Percentiles rank a stretch among this genome's conserved stretches.
Conservation (phyloP, 1,140 invertebrate species). For the Orchestia grillus region DNA sequence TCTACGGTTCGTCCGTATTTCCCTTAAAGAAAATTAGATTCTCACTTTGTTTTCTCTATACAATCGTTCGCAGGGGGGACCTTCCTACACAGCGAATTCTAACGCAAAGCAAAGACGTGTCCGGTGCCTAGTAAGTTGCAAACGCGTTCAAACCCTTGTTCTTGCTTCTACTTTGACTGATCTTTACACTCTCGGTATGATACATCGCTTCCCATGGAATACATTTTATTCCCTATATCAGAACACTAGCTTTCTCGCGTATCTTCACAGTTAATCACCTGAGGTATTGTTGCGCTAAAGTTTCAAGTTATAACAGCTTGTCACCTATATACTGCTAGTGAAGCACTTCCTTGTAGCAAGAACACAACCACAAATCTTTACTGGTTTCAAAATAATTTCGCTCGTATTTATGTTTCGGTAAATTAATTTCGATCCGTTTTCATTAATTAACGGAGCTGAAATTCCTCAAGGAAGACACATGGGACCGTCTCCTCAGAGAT, state of each 20-base stretch:
- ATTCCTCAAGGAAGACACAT: neutral
- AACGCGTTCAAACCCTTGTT: slow-evolving; percentile 28
- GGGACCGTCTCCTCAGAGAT: neutral
- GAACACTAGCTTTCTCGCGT: neutral
- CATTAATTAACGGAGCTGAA: neutral
- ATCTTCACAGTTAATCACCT: neutral
- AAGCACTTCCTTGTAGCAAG: neutral
- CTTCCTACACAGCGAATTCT: slow-evolving; percentile 49
- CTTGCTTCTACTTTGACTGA: slow-evolving; percentile 39
- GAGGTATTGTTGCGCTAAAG: neutral
- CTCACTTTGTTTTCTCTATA: slow-evolving; percentile 45
- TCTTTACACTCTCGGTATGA: slow-evolving; percentile 23
- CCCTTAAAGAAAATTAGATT: neutral
- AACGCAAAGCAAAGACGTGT: slow-evolving; percentile 54
- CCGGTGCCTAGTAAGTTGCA: slow-evolving; percentile 28
- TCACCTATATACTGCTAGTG: neutral
- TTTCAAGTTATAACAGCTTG: neutral
- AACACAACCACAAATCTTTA: neutral
- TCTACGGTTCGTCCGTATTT: neutral
- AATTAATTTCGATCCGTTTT: neutral
- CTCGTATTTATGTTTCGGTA: neutral
- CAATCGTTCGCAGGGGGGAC: slow-evolving; percentile 45
- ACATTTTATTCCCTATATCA: neutral
- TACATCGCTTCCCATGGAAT: neutral
- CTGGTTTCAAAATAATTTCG: neutral